Base-by-base conservation (phyloP, 2,888 invertebrate species). In the Aphidius colemani region DNA sequence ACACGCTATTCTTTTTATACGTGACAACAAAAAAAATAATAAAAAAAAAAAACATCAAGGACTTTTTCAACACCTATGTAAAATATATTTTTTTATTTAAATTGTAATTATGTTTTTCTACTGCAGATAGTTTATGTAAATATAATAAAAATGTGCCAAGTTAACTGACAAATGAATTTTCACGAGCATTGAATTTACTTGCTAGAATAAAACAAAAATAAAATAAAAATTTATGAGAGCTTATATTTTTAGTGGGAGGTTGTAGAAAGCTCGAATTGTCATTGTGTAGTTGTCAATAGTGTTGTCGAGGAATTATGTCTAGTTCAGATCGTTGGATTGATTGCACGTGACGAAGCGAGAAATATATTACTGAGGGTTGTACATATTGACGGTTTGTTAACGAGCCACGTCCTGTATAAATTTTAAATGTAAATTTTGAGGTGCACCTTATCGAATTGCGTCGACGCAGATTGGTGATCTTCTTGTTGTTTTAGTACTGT, bases 401-500 rank as follows among this genome's bases (percentile, higher is more conserved):
- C 64, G 61, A 65, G 64, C 53, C 39, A 48, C 60, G 46, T 61
- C 64, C 58, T 61, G 64, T 65, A 65, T 61, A 65, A 65, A 65
- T 65, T 65, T 65, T 7, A 43, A 58, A 65, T 65, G 64, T 53
- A 65, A 65, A 65, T 65, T 57, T 44, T 11, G 18, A 53, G 40
- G 58, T 57, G 46, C 61, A 57, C 61, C 64, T 65, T 65, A 65
- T 58, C 57, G 18, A 48, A 65, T 65, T 41, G n/a, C 53, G 40
- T 57, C 43, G 43, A 61, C 58, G 58, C 48, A 7, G 46, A 11
- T 46, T 46, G 46, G 48, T 65, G 53, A 61, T 57, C 57, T 30
- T 13, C 41, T 55, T n/a, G 59, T 41, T 39, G 43, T 56, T 13
- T 56, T 45, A 45, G 56, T 45, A 13, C 45, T 30, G 3, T 30